Evolutionary conservation across 2,888 invertebrate species (phyloP), one percentile per base, ranked within the genome.

Genomic region (Dilophus febrilis): DNA sequence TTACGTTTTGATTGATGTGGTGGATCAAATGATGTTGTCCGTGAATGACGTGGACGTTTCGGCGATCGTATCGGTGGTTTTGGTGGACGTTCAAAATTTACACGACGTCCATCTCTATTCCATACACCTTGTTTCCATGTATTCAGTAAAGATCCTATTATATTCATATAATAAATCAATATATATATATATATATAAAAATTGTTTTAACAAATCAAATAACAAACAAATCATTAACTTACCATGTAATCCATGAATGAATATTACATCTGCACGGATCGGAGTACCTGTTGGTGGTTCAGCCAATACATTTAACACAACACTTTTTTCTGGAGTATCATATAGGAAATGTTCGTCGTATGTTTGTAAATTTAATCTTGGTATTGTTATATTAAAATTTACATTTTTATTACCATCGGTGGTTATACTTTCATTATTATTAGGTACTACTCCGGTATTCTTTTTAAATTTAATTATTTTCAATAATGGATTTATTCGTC

Each of bases 61-160:
- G 61, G 58, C 17, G 59, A 56, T 19, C 60, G 53, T 19, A 61
- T 50, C n/a, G 57, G 58, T 0, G 58, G 59, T 12, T 53, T 51
- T 1, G 62, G 61, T 14, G 61, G 61, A 17, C 62, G 52, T 41
- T 61, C 50, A 32, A 61, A 60, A 29, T 54, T 53, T 8, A 59
- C 61, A 11, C 58, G 59, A 13, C 53, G 52, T 7, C 61, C 55
- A 28, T 60, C 58, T 16, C 58, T 61, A 34, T 55, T 65, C 79
- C 79, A 79, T 22, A 72, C 65, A 0, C 80, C 80, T 54, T 86
- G 85, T 35, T 81, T 68, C 87, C 87, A 88, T 0, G 87, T 87
- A 51, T 80, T 80, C 16, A 74, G 71, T 26, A 81, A 65, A 0
- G 85, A 85, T 1, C 81, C 73, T 68, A 55, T 1, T 22, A 22